Evolutionary conservation across 2,113 vertebrate species (phyloP).

Genomic region (Nibea coibor): DNA sequence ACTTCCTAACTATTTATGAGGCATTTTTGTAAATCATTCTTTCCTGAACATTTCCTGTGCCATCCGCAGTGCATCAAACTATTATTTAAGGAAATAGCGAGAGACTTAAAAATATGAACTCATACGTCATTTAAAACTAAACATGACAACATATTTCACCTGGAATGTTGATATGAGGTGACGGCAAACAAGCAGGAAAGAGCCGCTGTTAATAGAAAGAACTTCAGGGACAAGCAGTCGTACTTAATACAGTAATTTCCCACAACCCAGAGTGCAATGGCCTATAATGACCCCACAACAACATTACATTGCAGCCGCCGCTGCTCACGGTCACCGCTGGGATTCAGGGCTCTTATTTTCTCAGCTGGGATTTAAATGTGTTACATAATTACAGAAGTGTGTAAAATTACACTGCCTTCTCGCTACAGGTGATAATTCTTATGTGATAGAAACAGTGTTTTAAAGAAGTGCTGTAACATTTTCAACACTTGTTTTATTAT

Average conservation of each 20-base stretch:
- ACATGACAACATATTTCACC: neutral
- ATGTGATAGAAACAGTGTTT: neutral
- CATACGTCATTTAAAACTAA: neutral
- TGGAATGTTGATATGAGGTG: neutral
- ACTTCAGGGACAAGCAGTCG: conserved; percentile 31
- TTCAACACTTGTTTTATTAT: neutral
- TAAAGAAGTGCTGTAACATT: neutral
- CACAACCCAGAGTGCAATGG: conserved; percentile 38
- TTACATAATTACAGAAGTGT: conserved; percentile 24
- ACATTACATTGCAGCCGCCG: conserved; percentile 45
- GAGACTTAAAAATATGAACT: neutral
- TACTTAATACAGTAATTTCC: conserved; percentile 41
- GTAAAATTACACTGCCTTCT: conserved; percentile 7
- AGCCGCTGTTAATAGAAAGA: conserved; percentile 7
- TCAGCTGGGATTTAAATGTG: conserved; percentile 32
- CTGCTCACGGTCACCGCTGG: conserved; percentile 8
- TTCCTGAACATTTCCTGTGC: conserved; percentile 6
- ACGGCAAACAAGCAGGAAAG: neutral
- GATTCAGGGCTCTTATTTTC: conserved; percentile 27
- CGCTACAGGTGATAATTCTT: neutral
- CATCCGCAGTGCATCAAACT: neutral
- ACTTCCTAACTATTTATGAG: conserved; percentile 40
- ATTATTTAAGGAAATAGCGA: neutral
- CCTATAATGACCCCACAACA: conserved; percentile 46
- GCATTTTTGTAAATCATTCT: conserved; percentile 41